Evolutionary conservation across 2,888 invertebrate genomes (phyloP), one percentile per base, ranked within the genome.

Genomic region (Pherbina coryleti): DNA sequence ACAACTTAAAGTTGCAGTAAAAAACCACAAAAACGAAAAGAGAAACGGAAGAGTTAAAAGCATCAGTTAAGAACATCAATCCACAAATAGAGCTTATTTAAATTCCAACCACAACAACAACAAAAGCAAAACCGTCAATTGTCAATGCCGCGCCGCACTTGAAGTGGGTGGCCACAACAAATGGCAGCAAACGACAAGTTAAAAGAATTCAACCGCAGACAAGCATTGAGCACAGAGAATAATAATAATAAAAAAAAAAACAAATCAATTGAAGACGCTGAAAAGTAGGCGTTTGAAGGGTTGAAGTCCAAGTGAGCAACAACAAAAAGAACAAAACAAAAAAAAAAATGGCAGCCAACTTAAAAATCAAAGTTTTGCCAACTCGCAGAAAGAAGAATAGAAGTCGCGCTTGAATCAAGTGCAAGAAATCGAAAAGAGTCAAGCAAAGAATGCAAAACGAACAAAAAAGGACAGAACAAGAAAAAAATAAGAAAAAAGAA

Each of bases 51-150:
- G 14, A n/a, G n/a, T n/a, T 44, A 44, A 44, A 44, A 44, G 14
- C 11, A n/a, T n/a, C 1, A 14, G 11, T n/a, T n/a, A 11, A 11
- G 14, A 44, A 44, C 44, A 44, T 44, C 44, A 55, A 55, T 22
- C n/a, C 55, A 55, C 19, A 19, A 55, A 55, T 55, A n/a, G 22
- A 22, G 55, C 55, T 55, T n/a, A 55, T 55, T 55, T 55, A n/a
- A 55, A 55, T 55, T 55, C 55, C 55, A 55, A 55, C 55, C 55
- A 55, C 55, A 55, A 55, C 19, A 55, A 55, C 55, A 19, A 55
- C 55, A 55, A 55, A 22, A 22, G 22, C 55, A 55, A 55, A n/a
- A 55, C 7, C 55, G 22, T 55, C 55, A 55, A 55, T 22, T 55
- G 55, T 55, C 55, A 55, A 55, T 55, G 55, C 55, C n/a, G 55